phyloP scores from a whole-genome alignment of 2,888 invertebrate genomes.

The Dryocosmus kuriphilus region DNA sequence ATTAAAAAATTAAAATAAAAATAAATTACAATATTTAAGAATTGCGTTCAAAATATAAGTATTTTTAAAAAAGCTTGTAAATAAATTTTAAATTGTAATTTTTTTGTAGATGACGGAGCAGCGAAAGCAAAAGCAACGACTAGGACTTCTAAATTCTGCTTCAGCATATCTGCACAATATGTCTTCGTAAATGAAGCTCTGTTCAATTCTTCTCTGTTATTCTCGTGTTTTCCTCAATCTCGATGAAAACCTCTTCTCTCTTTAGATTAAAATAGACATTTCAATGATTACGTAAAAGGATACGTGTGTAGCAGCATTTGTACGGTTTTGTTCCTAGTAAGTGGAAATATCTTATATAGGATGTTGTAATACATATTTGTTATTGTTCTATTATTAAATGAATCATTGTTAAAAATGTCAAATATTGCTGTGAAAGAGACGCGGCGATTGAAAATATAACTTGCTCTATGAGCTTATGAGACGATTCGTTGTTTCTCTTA shows the following conservation, averaged over 20 bases:
- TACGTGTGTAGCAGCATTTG: conserved; percentile 54
- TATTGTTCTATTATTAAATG: conserved; percentile 38
- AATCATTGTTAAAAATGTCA: conserved; percentile 27
- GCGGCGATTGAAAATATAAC: conserved; percentile 30
- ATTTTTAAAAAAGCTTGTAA: too few relatives aligned
- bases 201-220: conserved; percentile 44
- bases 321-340: conserved; percentile 64
- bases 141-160: conserved; percentile 90
- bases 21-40: too few relatives aligned
- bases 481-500: conserved; percentile 36
- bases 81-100: conserved; percentile 11
- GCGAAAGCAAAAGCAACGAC: conserved; percentile 94
- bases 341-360: conserved; percentile 36
- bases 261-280: conserved; percentile 55
- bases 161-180: conserved; percentile 83
- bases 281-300: conserved; percentile 54
- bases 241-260: conserved; percentile 11
- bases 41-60: too few relatives aligned
- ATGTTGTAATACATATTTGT: conserved; percentile 41
- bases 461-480: conserved; percentile 39
- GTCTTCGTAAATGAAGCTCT: conserved; percentile 64
- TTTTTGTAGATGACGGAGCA: conserved; percentile 92
- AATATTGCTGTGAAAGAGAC: conserved; percentile 34
- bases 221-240: conserved; percentile 22
- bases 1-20: too few relatives aligned